Conservation (phyloP, 2,113 vertebrate genomes). For the Callaeas wilsoni region DNA sequence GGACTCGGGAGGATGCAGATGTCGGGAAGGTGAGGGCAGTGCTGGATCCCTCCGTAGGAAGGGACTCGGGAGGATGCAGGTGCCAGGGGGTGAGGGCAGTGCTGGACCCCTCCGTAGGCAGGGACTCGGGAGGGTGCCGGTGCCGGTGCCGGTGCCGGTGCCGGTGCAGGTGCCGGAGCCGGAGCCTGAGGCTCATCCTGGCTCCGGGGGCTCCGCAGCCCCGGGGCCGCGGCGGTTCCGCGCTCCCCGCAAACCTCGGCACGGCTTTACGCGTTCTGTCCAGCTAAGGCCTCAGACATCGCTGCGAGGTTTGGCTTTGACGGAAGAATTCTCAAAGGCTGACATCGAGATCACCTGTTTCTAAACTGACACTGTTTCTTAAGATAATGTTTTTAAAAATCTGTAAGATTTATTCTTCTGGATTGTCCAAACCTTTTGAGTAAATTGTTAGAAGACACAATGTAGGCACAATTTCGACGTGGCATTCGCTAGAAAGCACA, state of each 20-base stretch:
- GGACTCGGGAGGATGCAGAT: no score
- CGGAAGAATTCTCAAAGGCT: neutral
- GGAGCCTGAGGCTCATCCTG: neutral
- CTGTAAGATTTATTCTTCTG: neutral
- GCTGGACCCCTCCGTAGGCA: no score
- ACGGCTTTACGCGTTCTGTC: neutral
- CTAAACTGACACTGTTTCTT: neutral
- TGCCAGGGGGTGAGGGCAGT: no score
- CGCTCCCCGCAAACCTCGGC: rapidly evolving
- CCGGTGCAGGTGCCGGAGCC: neutral
- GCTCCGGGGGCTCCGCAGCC: neutral
- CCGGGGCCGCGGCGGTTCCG: neutral
- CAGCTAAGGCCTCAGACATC: no score
- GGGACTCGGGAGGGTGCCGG: no score
- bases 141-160: no score
- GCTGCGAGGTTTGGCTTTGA: neutral
- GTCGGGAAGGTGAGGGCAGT: no score
- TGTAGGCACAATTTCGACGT: neutral
- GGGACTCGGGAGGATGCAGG: no score
- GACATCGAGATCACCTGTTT: neutral
- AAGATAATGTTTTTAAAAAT: neutral
- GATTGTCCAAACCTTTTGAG: neutral
- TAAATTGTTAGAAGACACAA: neutral
- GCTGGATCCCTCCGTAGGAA: no score
- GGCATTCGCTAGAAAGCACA: neutral